These are phyloP conservation scores for Oscheius sp. DNA, from an alignment of 2,888 invertebrate genomes.

Conservation along the genomic window DNA sequence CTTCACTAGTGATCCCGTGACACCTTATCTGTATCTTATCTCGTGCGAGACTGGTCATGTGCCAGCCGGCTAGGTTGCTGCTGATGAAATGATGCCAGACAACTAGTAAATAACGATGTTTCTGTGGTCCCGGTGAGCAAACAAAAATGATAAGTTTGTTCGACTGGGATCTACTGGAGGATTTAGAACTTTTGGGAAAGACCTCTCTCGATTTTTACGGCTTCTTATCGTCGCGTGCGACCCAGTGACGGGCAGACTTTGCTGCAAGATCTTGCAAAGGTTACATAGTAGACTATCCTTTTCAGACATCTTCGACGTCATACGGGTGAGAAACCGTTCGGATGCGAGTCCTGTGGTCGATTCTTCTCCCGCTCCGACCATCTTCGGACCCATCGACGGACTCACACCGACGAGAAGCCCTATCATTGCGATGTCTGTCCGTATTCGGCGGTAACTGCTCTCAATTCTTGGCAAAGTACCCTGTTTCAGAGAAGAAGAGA, in stretches of 20 bases:
- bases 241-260: not conserved
- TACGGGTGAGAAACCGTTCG: conserved; percentile 72
- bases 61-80: conserved; percentile 10
- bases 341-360: conserved; percentile 67
- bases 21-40: conserved; percentile 28
- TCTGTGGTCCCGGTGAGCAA: not conserved
- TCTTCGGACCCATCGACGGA: conserved; percentile 61
- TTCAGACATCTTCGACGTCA: conserved; percentile 68
- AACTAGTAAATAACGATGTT: not conserved
- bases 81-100: not conserved
- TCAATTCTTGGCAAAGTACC: not conserved
- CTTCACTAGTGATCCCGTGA: conserved; percentile 31
- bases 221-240: not conserved
- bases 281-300: not conserved
- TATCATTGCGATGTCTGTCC: conserved; percentile 67
- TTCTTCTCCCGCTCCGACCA: conserved; percentile 70
- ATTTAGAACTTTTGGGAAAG: not conserved
- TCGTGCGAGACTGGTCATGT: conserved; percentile 13
- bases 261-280: not conserved
- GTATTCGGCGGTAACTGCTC: conserved; percentile 65
- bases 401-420: conserved; percentile 72
- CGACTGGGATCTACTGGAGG: not conserved
- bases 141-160: not conserved
- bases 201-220: not conserved
- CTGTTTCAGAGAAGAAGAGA: conserved; percentile 66